Evolutionary conservation across 2,888 invertebrate species (phyloP).

Genomic region (Teleiodes luculella): DNA sequence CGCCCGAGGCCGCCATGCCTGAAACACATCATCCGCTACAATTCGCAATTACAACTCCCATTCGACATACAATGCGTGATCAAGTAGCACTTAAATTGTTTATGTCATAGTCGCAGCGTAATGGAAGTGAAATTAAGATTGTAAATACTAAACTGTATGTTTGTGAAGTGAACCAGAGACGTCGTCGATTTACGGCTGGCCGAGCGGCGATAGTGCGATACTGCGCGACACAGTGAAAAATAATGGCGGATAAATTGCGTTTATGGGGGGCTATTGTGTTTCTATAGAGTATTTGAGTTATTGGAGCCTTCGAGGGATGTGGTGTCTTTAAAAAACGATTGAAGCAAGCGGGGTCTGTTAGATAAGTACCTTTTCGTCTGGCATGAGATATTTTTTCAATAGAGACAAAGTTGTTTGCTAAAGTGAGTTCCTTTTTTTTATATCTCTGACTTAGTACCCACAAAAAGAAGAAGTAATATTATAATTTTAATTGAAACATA

Average conservation of each 20-base stretch:
- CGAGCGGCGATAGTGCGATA: conserved; percentile 33
- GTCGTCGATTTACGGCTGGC: not conserved
- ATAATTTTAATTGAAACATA: too few relatives aligned
- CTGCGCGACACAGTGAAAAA: conserved; percentile 52
- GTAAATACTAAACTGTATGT: too few relatives aligned
- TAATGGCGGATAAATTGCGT: conserved; percentile 51
- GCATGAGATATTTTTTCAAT: too few relatives aligned
- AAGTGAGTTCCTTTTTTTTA: too few relatives aligned
- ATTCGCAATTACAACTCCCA: too few relatives aligned
- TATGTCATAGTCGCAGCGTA: too few relatives aligned
- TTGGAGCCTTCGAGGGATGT: not conserved
- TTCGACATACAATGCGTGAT: too few relatives aligned
- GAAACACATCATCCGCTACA: conserved; percentile 27
- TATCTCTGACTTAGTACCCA: too few relatives aligned
- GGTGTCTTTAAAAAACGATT: conserved; percentile 6
- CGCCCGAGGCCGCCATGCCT: conserved; percentile 20
- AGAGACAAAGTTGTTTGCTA: too few relatives aligned
- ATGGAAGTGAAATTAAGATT: too few relatives aligned
- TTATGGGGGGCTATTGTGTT: conserved; percentile 35
- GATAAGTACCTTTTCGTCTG: not conserved
- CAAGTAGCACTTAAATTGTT: too few relatives aligned
- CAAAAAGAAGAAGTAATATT: too few relatives aligned
- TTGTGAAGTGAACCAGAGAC: conserved; percentile 18
- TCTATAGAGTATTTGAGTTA: not conserved
- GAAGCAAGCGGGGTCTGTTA: not conserved